A percentile compares a stretch with the other conserved stretches of the same genome.
Conservation (phyloP, 2,888 invertebrate species). For the Geotrupes spiniger region DNA sequence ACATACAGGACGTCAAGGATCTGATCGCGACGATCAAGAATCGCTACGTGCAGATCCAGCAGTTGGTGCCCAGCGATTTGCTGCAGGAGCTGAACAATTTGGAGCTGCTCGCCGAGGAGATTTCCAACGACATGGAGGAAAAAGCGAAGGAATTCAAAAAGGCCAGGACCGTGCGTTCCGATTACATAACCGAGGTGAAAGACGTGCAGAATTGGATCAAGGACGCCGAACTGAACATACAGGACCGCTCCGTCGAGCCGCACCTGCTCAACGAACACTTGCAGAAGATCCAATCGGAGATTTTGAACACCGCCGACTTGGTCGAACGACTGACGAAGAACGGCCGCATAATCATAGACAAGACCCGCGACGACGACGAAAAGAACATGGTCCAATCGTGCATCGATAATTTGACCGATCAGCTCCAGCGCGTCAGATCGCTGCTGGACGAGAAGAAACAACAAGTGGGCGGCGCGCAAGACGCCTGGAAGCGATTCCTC, state of each 20-base stretch:
- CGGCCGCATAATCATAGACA: slow-evolving; percentile 75
- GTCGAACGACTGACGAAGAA: slow-evolving; percentile 75
- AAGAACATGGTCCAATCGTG: slow-evolving; percentile 72
- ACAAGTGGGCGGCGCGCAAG: slow-evolving; percentile 81
- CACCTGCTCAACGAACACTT: slow-evolving; percentile 73
- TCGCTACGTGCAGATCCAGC: slow-evolving; percentile 62
- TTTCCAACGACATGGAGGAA: slow-evolving; percentile 79
- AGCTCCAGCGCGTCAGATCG: slow-evolving; percentile 72
- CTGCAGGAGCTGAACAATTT: slow-evolving; percentile 77
- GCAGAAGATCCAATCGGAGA: slow-evolving; percentile 73
- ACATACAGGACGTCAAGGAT: slow-evolving; percentile 57
- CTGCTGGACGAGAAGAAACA: slow-evolving; percentile 82
- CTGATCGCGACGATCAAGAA: slow-evolving; percentile 61
- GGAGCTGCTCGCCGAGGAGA: slow-evolving; percentile 77
- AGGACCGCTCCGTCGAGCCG: slow-evolving; percentile 77
- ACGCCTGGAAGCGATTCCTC: slow-evolving; percentile 85
- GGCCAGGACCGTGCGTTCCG: slow-evolving; percentile 76
- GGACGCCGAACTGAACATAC: slow-evolving; percentile 77
- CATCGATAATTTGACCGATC: slow-evolving; percentile 72
- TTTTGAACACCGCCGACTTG: slow-evolving; percentile 68
- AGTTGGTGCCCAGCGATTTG: slow-evolving; percentile 70
- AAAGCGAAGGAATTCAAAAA: slow-evolving; percentile 85
- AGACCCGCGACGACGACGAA: slow-evolving; percentile 75
- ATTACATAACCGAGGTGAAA: slow-evolving; percentile 77
- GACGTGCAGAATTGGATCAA: slow-evolving; percentile 81